Conservation (phyloP, 2,113 vertebrate genomes). For the Xenopus laevis region DNA sequence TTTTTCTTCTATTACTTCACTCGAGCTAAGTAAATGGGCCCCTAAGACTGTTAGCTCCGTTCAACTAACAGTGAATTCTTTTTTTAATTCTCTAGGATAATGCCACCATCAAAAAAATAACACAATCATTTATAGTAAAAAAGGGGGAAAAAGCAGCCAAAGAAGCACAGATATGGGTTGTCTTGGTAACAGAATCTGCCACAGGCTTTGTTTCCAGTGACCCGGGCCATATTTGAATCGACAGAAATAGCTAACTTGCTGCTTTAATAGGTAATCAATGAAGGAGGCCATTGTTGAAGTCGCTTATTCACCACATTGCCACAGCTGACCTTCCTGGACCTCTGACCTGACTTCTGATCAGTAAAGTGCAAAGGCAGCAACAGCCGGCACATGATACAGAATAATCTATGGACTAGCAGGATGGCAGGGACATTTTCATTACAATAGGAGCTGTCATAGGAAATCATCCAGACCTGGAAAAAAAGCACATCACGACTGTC, state of each 20-base stretch:
- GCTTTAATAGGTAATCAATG: slow-evolving; percentile 58
- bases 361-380: slow-evolving; percentile 53
- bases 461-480: slow-evolving; percentile 42
- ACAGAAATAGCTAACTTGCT: slow-evolving; percentile 56
- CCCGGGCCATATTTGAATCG: slow-evolving; percentile 55
- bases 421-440: slow-evolving; percentile 58
- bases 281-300: slow-evolving; percentile 58
- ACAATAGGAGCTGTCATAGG: slow-evolving; percentile 57
- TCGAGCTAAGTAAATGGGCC: too few species aligned
- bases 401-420: slow-evolving; percentile 53
- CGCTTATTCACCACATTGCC: slow-evolving; percentile 54
- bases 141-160: too few species aligned
- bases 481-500: slow-evolving; percentile 41
- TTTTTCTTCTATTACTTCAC: too few species aligned
- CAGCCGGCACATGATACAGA: slow-evolving; percentile 45
- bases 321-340: slow-evolving; percentile 53
- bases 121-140: too few species aligned
- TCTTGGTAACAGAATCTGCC: too few species aligned
- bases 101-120: too few species aligned
- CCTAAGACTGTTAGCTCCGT: too few species aligned
- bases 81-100: too few species aligned
- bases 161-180: too few species aligned
- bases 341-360: slow-evolving; percentile 59
- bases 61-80: too few species aligned
- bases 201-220: slow-evolving; percentile 4